Evolutionary conservation across 1,140 invertebrate species (phyloP), one percentile per base, ranked within the genome.

Genomic region (Maniola jurtina): DNA sequence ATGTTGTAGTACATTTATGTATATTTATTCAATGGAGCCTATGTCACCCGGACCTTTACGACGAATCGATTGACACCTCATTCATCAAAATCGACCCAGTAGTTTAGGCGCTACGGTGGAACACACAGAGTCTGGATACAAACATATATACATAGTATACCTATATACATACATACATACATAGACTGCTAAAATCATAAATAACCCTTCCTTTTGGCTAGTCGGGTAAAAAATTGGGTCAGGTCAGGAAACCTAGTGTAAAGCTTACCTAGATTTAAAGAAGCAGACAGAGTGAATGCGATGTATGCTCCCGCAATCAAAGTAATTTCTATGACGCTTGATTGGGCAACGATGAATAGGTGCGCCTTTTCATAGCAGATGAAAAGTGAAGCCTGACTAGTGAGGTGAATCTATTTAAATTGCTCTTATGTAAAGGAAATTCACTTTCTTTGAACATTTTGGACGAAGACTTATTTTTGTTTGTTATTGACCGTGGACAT

Each of bases 291-390:
- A 47, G 45, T 47, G 61, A 35, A 47, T 64, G 61, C 61, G 56
- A 64, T 64, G 56, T 57, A 45, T 45, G 54, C 54, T 64, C 7
- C 14, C 52, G 52, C 40, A 55, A 63, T 63, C 52, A 64, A 57
- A 57, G 61, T 57, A 64, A 57, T 64, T 64, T 38, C 56, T 56
- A 11, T 64, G 61, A 33, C 40, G 42, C 61, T 64, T 64, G 61
- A 64, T 64, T 64, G 40, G 52, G 40, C 52, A 56, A n/a, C 40
- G 8, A 33, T 64, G 52, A 56, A 56, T 45, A 35, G 42, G 42
- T 45, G 42, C 9, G 5, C 42, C 50, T 59, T 47, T 59, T 47
- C 55, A 57, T 36, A 5, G 11, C 14, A 11, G 7, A 57, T 59
- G 35, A 59, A 47, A 15, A 7, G 10, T 14, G 10, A 59, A 59